Base-by-base conservation (phyloP, 2,113 vertebrate species). In the Isichthys henryi region DNA sequence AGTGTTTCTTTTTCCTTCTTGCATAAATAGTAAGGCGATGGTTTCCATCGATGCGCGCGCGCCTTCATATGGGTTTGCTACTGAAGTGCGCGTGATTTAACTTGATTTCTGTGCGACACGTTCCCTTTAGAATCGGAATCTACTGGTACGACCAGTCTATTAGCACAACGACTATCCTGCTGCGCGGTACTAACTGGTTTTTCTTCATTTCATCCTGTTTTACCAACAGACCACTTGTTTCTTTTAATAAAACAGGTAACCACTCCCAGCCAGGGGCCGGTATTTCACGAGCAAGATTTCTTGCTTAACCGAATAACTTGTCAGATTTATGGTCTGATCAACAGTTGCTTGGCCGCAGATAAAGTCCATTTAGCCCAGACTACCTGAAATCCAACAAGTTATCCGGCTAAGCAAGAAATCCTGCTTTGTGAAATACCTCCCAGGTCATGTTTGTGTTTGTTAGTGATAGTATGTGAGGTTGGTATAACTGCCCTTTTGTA, bases 181-280 rank as follows among this genome's bases (percentile, higher is more conserved):
- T 80, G 74, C 6, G 74, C 74, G 17, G 74, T 6, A 43, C 35
- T 80, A 43, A 80, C 74, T 43, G 39, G 46, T 13, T 85, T 84
- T 86, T 45, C 56, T 50, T 23, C 49, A 23, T 89, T 84, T 83
- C 23, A 8, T 62, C 39, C 3, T 46, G 50, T 23, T 23, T 62
- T 86, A 48, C n/a, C 45, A 82, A 10, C 77, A 84, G 88, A 11
- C 77, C 56, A 13, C 27, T 39, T 80, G 49, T 77, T 45, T 9
- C 27, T 77, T 48, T 56, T 84, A 21, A 23, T 84, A n/a, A 48
- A 43, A 62, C 52, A 89, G 88, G 88, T 89, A 89, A 84, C 88
- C 11, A 2, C 74, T 80, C 15, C 15, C 74, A 43, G 17, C 74
- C 35, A 56, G 5, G 6, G 19, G 53, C 53, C 1, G 53, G 19